Evolutionary conservation across 2,888 invertebrate genomes (phyloP).

Genomic region (Coelopa pilipes): DNA sequence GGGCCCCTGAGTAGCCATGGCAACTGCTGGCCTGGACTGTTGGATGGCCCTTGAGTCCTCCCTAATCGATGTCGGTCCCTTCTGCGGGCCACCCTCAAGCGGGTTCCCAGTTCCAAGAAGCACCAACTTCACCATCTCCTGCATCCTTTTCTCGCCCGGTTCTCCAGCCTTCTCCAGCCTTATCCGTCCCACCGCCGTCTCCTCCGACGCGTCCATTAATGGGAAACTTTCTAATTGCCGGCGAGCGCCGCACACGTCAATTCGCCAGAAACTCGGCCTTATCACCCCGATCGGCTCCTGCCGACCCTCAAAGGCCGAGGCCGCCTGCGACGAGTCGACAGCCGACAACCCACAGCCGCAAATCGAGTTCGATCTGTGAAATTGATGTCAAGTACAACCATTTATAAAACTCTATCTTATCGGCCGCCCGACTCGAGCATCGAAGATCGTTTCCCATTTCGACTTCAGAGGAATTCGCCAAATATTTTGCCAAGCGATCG

Average conservation of each 20-base stretch:
- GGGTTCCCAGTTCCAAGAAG: no score
- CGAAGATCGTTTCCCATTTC: no score
- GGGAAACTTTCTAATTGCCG: neutral
- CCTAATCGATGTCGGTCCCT: no score
- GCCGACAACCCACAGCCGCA: neutral
- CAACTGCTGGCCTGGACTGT: no score
- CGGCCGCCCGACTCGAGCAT: neutral
- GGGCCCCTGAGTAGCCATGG: no score
- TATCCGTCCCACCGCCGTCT: no score
- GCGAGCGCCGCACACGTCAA: neutral
- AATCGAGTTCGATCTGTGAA: neutral
- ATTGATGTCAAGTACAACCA: slow-evolving; percentile 17
- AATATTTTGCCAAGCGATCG: neutral
- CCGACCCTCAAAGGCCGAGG: neutral
- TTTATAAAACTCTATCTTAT: slow-evolving; percentile 5
- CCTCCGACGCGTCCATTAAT: no score
- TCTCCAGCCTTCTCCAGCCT: no score
- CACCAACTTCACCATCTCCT: no score
- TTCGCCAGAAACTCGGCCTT: neutral
- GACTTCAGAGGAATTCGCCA: neutral
- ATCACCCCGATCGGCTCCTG: neutral
- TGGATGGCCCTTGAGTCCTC: no score
- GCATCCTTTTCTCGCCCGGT: no score
- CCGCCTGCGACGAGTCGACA: neutral
- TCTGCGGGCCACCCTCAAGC: no score